Conservation (phyloP, 92 coral and sea anemone species). For the Actinernus sp. region DNA sequence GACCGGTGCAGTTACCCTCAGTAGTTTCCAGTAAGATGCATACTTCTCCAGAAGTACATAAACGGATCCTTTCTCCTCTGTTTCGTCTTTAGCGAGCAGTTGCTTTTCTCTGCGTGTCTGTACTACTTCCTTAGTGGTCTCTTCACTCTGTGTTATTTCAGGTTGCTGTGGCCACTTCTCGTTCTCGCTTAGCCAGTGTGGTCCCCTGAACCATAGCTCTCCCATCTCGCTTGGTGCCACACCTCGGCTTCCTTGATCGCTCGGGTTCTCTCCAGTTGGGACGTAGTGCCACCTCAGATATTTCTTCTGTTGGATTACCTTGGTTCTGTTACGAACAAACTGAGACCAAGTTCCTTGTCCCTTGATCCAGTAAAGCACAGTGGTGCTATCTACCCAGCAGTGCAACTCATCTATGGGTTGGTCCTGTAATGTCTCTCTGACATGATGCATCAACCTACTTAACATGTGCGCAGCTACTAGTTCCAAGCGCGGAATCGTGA, state of each 20-base stretch:
- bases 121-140: slow-evolving; percentile 30
- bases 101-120: too few relatives aligned
- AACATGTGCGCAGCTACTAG: too few relatives aligned
- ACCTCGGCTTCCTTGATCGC: slow-evolving; percentile 52
- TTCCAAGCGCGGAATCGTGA: too few relatives aligned
- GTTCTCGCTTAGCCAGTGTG: slow-evolving; percentile 36
- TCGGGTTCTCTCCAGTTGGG: slow-evolving; percentile 52
- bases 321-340: too few relatives aligned
- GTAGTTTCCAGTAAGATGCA: too few relatives aligned
- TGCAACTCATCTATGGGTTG: too few relatives aligned
- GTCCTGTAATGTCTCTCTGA: slow-evolving; percentile 25
- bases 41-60: slow-evolving; percentile 8
- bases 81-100: slow-evolving; percentile 48
- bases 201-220: too few relatives aligned
- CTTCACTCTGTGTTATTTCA: slow-evolving; percentile 17
- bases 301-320: slow-evolving; percentile 37
- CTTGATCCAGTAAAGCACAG: too few relatives aligned
- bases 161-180: slow-evolving; percentile 61
- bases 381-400: too few relatives aligned
- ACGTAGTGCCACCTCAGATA: slow-evolving; percentile 56
- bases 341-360: too few relatives aligned
- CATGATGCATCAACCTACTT: slow-evolving; percentile 40
- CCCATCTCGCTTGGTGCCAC: too few relatives aligned
- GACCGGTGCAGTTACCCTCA: too few relatives aligned
- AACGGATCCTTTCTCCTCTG: slow-evolving; percentile 4